Percentiles rank a stretch among this genome's conserved stretches.
Evolutionary conservation across 2,797 vertebrate genomes (phyloP).

Genomic region (Choloepus didactylus): DNA sequence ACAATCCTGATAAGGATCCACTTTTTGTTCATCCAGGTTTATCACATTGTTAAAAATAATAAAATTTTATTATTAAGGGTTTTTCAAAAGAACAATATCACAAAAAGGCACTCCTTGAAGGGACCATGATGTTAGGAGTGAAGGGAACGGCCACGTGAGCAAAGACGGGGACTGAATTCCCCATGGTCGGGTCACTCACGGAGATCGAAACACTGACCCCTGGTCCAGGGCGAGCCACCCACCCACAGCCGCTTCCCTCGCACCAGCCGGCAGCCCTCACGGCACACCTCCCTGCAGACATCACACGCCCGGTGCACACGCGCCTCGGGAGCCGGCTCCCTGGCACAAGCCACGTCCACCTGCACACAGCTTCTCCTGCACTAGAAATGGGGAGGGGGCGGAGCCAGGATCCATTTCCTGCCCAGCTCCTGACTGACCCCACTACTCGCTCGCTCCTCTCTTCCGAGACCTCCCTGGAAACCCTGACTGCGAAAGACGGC

Average conservation of each 20-base stretch:
- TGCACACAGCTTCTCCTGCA: accelerated
- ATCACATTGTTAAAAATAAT: background rate
- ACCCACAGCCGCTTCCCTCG: background rate
- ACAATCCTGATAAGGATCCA: background rate
- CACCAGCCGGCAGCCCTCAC: accelerated
- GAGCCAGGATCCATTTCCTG: background rate
- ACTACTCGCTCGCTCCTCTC: accelerated
- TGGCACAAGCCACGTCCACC: accelerated
- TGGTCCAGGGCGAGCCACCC: background rate
- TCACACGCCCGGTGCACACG: accelerated
- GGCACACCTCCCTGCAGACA: accelerated
- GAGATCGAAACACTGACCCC: background rate
- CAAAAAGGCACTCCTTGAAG: background rate
- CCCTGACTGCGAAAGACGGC: accelerated
- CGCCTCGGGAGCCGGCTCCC: background rate
- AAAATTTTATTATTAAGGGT: background rate
- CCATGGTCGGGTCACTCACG: accelerated
- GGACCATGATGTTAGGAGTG: too few species aligned
- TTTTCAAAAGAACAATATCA: background rate
- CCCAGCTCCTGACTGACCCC: background rate
- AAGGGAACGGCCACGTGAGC: background rate
- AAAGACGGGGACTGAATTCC: too few species aligned
- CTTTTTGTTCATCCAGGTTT: background rate
- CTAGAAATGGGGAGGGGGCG: too few species aligned
- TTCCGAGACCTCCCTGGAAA: background rate